Percentiles rank a stretch among this genome's conserved stretches.
phyloP scores from a whole-genome alignment of 2,888 invertebrate species.

The Teleiodes luculella region DNA sequence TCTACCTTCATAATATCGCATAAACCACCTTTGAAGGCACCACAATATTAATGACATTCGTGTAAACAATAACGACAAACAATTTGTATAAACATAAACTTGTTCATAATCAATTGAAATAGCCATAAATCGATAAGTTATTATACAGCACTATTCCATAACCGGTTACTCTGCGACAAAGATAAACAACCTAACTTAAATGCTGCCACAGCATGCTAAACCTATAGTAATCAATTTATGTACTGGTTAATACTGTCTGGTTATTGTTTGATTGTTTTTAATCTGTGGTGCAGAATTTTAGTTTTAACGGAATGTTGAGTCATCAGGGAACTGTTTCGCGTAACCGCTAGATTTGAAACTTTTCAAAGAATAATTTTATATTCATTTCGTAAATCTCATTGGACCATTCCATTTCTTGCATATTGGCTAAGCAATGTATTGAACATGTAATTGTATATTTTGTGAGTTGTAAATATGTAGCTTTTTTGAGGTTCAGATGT shows the following conservation, averaged over 20 bases:
- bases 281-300: neutral
- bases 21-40: neutral
- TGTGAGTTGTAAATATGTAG: too few relatives aligned
- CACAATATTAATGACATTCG: conserved; percentile 25
- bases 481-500: too few relatives aligned
- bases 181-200: conserved; percentile 27
- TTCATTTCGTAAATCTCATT: too few relatives aligned
- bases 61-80: conserved; percentile 39
- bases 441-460: too few relatives aligned
- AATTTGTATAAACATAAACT: conserved; percentile 51
- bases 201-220: conserved; percentile 4
- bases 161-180: conserved; percentile 37
- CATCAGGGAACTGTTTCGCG: too few relatives aligned
- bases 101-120: conserved; percentile 47
- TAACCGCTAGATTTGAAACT: too few relatives aligned
- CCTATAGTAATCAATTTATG: neutral
- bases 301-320: conserved; percentile 11
- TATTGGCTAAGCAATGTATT: too few relatives aligned
- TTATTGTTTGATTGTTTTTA: neutral
- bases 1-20: neutral
- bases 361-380: too few relatives aligned
- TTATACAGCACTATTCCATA: conserved; percentile 38
- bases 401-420: too few relatives aligned
- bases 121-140: conserved; percentile 51
- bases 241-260: neutral